A percentile compares a stretch with the other conserved stretches of the same genome.
Conservation (phyloP, 2,888 invertebrate species). For the Tenthredo mesomela region DNA sequence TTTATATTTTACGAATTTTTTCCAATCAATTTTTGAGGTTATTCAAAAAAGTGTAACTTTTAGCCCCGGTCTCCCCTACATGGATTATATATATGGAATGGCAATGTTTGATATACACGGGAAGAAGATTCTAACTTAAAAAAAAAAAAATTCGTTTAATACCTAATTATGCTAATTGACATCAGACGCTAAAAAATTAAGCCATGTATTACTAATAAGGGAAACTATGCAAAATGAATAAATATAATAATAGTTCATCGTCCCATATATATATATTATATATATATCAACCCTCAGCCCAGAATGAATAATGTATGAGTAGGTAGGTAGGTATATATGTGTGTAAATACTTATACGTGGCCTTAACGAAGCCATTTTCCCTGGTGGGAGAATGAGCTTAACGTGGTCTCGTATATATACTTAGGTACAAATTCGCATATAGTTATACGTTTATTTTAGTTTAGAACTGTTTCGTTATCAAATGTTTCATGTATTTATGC, state of each 20-base stretch:
- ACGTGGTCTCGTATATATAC: not conserved
- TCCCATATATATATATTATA: no score
- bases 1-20: no score
- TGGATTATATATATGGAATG: not conserved
- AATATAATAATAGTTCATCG: not conserved
- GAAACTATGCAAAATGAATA: not conserved
- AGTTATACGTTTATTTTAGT: constrained; percentile 7
- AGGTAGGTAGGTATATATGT: not conserved
- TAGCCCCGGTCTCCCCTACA: no score
- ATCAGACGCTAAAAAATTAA: not conserved
- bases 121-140: not conserved
- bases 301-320: constrained; percentile 15
- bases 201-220: not conserved
- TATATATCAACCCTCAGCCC: not conserved
- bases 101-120: not conserved
- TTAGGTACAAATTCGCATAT: not conserved
- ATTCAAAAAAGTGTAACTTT: no score
- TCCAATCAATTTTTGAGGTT: no score
- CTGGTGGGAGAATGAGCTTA: constrained; percentile 19
- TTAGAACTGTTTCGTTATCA: constrained; percentile 7
- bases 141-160: not conserved
- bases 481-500: not conserved
- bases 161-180: no score
- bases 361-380: constrained; percentile 33
- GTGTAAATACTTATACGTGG: constrained; percentile 25